Percentiles rank a stretch among this genome's conserved stretches.
phyloP scores from a whole-genome alignment of 2,888 invertebrate genomes.

The Junonia oenone region DNA sequence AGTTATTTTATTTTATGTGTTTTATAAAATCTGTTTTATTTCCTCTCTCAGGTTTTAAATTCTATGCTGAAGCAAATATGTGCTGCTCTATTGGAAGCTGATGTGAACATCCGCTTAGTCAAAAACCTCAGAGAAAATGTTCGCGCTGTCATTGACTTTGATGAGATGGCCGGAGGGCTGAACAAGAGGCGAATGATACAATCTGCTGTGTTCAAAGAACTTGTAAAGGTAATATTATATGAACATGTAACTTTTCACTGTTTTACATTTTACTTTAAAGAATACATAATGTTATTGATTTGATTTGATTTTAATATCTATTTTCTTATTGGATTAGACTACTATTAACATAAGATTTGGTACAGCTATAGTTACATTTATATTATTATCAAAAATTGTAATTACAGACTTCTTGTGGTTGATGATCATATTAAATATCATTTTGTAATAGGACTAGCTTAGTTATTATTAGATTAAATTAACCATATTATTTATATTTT shows the following conservation, averaged over 20 bases:
- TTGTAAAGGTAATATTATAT: conserved; percentile 87
- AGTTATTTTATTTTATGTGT: neutral
- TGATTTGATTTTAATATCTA: neutral
- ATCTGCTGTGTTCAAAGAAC: conserved; percentile 98
- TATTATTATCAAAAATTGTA: no score
- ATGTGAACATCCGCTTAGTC: conserved; percentile 96
- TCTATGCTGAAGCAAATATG: conserved; percentile 99
- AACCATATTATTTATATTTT: no score
- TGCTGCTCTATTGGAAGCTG: conserved; percentile 97
- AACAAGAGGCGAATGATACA: conserved; percentile 99
- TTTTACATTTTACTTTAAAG: neutral
- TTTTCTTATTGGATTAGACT: no score
- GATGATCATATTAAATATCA: no score
- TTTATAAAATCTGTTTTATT: neutral
- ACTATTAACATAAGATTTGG: no score
- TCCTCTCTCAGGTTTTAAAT: conserved; percentile 89
- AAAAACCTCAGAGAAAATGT: conserved; percentile 98
- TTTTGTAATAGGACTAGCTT: no score
- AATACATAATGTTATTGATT: neutral
- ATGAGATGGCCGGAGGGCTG: conserved; percentile 99
- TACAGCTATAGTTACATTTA: no score
- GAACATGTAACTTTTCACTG: neutral
- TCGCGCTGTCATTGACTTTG: conserved; percentile 97
- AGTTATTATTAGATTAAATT: no score
- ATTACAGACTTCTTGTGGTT: no score